Evolutionary conservation across 2,888 invertebrate species (phyloP).

Genomic region (Loripinus fragilis): DNA sequence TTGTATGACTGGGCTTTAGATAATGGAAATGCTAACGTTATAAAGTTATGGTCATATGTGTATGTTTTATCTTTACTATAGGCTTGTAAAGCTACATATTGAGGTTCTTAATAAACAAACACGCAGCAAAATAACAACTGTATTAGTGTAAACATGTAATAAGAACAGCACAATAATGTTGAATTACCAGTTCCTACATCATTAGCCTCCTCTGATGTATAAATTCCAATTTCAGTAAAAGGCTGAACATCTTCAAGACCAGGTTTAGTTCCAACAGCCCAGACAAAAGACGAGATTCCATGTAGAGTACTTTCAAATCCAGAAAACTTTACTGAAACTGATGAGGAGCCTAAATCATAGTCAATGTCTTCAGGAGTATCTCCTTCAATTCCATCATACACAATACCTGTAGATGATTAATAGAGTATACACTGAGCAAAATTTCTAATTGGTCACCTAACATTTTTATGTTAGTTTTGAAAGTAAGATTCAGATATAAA

Average conservation of each 20-base stretch:
- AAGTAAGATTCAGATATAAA: no score
- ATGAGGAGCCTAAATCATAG: constrained; percentile 47
- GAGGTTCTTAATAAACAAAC: no score
- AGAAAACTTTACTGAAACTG: constrained; percentile 56
- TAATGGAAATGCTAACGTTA: no score
- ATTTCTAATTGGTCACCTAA: no score
- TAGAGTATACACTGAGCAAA: no score
- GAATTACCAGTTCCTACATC: constrained; percentile 55
- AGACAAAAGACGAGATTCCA: constrained; percentile 57
- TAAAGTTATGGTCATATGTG: no score
- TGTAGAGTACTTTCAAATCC: constrained; percentile 58
- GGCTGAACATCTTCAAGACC: constrained; percentile 58
- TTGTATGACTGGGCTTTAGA: no score
- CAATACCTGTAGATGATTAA: constrained; percentile 32
- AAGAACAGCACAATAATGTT: background rate
- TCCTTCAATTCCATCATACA: constrained; percentile 47
- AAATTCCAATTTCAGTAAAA: constrained; percentile 42
- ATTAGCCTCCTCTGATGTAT: constrained; percentile 48
- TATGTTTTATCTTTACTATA: no score
- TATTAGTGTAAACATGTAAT: background rate
- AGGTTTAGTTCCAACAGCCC: constrained; percentile 63
- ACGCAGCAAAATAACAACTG: no score
- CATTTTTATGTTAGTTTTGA: no score
- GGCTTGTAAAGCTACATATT: no score
- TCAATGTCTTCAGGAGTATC: constrained; percentile 48